Conservation (phyloP, 2,797 vertebrate species). For the Epinephelus malabaricus region DNA sequence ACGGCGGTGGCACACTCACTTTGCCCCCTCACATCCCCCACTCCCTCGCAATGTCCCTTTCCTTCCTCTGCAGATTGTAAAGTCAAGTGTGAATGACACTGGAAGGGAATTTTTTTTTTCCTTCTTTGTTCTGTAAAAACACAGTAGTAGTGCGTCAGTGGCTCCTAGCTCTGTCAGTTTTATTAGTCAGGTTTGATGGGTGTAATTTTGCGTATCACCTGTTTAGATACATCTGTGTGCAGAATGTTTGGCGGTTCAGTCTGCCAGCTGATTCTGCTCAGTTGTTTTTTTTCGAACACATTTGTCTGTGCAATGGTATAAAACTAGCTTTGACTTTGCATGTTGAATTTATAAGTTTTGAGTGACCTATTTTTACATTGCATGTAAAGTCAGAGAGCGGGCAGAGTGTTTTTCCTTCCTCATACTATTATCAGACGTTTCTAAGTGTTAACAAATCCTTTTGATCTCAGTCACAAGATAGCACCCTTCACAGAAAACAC, state of each 20-base stretch:
- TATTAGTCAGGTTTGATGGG: constrained; percentile 29
- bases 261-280: not conserved
- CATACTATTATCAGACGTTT: not conserved
- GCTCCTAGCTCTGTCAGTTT: constrained; percentile 51
- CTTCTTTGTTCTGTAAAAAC: constrained; percentile 42
- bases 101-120: constrained; percentile 38
- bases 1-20: constrained; percentile 55
- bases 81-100: constrained; percentile 61
- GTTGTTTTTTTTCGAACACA: not conserved
- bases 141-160: constrained; percentile 72
- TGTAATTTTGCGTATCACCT: constrained; percentile 29
- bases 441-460: not conserved
- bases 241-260: constrained; percentile 10
- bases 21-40: constrained; percentile 20
- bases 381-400: not conserved
- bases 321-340: not conserved
- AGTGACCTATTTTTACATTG: constrained; percentile 9
- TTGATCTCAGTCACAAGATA: constrained; percentile 17
- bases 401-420: constrained; percentile 15
- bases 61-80: constrained; percentile 60
- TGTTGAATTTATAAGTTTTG: constrained; percentile 5
- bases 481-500: not conserved
- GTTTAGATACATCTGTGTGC: constrained; percentile 23
- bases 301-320: not conserved
- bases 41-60: constrained; percentile 34